Evolutionary conservation across 2,888 invertebrate genomes (phyloP).

Genomic region (Trissolcus japonicus): DNA sequence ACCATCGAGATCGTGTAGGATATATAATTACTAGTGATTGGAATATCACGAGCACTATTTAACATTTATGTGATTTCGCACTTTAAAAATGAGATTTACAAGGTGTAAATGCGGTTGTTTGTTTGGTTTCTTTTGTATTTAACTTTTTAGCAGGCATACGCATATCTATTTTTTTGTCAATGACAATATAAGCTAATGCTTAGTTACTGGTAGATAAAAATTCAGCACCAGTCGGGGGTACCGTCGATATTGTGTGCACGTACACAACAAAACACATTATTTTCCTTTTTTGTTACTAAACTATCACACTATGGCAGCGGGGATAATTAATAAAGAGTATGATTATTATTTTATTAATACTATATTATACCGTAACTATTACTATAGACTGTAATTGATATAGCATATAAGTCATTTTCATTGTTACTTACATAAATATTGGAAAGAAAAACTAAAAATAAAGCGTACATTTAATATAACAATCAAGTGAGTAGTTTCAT

Average conservation of each 20-base stretch:
- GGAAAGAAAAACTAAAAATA: constrained; percentile 72
- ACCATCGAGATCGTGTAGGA: constrained; percentile 2
- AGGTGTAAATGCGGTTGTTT: constrained; percentile 7
- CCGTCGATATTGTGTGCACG: constrained; percentile 52
- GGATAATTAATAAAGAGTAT: constrained; percentile 68
- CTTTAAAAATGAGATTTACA: constrained; percentile 17
- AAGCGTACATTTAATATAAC: constrained; percentile 75
- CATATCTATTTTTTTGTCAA: constrained; percentile 5
- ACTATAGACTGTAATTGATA: constrained; percentile 70
- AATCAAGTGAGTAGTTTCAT: constrained; percentile 38
- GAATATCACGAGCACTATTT: constrained; percentile 28
- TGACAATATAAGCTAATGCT: constrained; percentile 16
- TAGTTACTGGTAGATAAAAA: constrained; percentile 14
- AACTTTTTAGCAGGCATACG: constrained; percentile 10
- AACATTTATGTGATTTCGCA: constrained; percentile 27
- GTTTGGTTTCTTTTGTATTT: constrained; percentile 23
- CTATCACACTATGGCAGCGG: constrained; percentile 73
- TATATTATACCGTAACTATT: constrained; percentile 69
- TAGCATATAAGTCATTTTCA: constrained; percentile 75
- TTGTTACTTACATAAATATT: constrained; percentile 76
- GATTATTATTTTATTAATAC: constrained; percentile 68
- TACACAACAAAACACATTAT: constrained; percentile 25
- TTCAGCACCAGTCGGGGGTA: constrained; percentile 37
- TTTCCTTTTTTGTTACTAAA: constrained; percentile 65
- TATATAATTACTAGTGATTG: constrained; percentile 14